Evolutionary conservation across 2,797 vertebrate species (phyloP).

Genomic region (Urocyon cinereoargenteus): DNA sequence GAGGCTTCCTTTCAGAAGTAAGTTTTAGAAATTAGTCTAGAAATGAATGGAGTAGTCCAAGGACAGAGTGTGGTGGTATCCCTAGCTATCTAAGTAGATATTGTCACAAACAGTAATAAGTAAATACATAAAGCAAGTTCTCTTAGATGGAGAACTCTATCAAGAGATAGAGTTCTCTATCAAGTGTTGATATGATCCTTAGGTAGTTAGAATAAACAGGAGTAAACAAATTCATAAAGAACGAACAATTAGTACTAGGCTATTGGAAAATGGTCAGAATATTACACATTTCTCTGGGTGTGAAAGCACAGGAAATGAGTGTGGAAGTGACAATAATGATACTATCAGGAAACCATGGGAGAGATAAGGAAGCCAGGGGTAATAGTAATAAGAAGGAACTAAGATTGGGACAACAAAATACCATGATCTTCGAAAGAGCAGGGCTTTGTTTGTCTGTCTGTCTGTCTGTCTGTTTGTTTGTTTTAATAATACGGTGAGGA

Average conservation of each 20-base stretch:
- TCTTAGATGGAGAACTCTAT: background rate
- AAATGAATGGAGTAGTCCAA: background rate
- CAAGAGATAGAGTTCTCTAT: too few relatives aligned
- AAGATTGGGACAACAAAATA: background rate
- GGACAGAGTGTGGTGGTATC: background rate
- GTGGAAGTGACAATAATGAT: background rate
- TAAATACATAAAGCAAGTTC: background rate
- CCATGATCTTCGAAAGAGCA: background rate
- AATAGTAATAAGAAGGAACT: background rate
- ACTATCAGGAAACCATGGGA: background rate
- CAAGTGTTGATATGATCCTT: background rate
- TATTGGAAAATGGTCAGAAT: background rate
- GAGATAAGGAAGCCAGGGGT: fast-evolving
- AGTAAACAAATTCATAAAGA: background rate
- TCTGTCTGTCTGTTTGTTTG: background rate
- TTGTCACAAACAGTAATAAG: background rate
- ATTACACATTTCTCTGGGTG: background rate
- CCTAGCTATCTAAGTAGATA: background rate
- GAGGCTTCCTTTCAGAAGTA: background rate
- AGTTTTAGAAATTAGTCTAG: background rate
- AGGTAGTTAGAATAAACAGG: background rate
- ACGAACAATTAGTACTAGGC: background rate
- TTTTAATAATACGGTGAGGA: background rate
- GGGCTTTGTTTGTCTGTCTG: background rate
- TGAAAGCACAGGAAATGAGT: background rate